A percentile compares a stretch with the other conserved stretches of the same genome.
phyloP scores from a whole-genome alignment of 2,888 invertebrate species.

The Drosophila formosana region DNA sequence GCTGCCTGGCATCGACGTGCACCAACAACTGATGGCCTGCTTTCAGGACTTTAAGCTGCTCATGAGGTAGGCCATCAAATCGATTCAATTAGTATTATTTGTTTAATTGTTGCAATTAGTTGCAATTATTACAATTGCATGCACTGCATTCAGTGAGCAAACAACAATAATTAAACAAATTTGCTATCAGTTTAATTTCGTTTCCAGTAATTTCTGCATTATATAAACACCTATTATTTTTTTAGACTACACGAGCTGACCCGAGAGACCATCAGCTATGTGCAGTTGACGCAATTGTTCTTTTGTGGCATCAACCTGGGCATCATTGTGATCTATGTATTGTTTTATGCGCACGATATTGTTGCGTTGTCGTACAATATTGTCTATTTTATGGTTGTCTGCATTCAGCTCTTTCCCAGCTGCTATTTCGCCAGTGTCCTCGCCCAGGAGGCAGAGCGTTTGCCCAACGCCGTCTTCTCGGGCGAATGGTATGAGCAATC shows the following conservation, averaged over 20 bases:
- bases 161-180: not conserved
- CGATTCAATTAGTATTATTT: not conserved
- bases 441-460: constrained; percentile 23
- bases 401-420: constrained; percentile 63
- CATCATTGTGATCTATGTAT: constrained; percentile 41
- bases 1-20: not conserved
- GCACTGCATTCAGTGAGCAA: not conserved
- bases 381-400: constrained; percentile 38
- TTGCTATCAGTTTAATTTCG: not conserved
- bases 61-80: constrained; percentile 47
- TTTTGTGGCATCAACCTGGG: constrained; percentile 57
- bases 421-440: constrained; percentile 65
- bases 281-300: constrained; percentile 59
- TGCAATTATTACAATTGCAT: too few species aligned
- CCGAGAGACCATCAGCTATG: constrained; percentile 37
- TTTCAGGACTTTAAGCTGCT: constrained; percentile 52
- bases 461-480: constrained; percentile 65
- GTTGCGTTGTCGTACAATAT: constrained; percentile 38
- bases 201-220: too few species aligned
- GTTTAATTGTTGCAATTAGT: not conserved
- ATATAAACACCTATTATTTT: not conserved
- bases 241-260: constrained; percentile 48
- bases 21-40: constrained; percentile 29
- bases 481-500: constrained; percentile 59
- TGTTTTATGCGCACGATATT: constrained; percentile 47